Evolutionary conservation across 2,797 vertebrate species (phyloP).

Genomic region (Onychomys leucogaster): DNA sequence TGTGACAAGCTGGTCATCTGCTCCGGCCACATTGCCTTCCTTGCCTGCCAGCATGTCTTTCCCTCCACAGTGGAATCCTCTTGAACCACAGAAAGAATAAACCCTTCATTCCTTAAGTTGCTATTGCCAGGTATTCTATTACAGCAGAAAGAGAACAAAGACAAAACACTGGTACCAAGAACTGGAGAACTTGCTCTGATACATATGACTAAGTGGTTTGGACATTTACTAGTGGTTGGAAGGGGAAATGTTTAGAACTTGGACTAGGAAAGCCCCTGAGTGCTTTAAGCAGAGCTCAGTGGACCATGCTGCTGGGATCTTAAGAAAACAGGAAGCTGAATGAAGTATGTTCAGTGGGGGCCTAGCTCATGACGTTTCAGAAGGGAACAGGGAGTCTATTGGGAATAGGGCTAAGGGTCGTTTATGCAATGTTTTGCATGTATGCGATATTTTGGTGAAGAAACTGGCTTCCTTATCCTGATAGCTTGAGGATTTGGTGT

Average conservation of each 20-base stretch:
- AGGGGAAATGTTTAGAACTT: neutral
- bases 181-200: neutral
- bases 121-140: neutral
- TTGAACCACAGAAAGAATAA: neutral
- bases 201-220: neutral
- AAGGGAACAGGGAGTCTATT: neutral
- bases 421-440: neutral
- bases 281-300: neutral
- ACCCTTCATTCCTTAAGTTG: neutral
- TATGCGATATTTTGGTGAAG: neutral
- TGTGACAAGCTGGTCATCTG: neutral
- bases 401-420: neutral
- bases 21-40: neutral
- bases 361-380: neutral
- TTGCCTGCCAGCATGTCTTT: neutral
- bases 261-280: neutral
- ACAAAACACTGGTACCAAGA: neutral
- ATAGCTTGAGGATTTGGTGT: neutral
- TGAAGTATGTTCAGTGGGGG: neutral
- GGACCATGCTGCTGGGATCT: neutral
- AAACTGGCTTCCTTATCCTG: neutral
- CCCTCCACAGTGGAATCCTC: neutral
- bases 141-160: neutral
- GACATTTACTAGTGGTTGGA: too few relatives aligned
- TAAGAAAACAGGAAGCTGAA: neutral